Evolutionary conservation across 2,888 invertebrate genomes (phyloP).

Genomic region (Ommatoiulus sabulosus): DNA sequence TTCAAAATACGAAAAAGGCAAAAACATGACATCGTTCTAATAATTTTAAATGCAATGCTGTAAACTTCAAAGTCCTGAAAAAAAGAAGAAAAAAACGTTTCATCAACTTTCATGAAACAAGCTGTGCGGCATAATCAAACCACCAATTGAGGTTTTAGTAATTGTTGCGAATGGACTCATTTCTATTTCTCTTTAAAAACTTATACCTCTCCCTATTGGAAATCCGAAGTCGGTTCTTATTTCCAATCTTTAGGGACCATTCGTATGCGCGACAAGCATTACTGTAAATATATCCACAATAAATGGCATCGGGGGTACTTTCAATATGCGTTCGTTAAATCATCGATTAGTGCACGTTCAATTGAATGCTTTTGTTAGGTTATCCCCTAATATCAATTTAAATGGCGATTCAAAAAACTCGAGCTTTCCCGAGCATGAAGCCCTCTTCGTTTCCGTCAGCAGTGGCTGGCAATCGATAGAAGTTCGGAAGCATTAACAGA

Average conservation of each 20-base stretch:
- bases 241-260: background rate
- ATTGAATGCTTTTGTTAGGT: background rate
- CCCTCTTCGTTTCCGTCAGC: conserved; percentile 23
- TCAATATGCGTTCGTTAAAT: background rate
- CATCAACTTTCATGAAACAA: no score
- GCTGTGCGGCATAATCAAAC: no score
- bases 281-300: background rate
- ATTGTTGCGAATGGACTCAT: background rate
- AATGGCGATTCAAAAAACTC: conserved; percentile 10
- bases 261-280: background rate
- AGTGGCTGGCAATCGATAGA: background rate
- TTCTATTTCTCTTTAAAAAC: background rate
- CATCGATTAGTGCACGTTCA: background rate
- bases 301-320: background rate
- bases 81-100: no score
- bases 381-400: conserved; percentile 45
- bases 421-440: background rate
- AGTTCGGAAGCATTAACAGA: conserved; percentile 38
- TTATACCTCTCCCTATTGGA: background rate
- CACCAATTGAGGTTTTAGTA: no score
- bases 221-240: background rate
- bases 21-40: no score
- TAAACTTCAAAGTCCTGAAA: no score
- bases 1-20: no score
- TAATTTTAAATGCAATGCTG: no score